Conservation (phyloP, 2,113 vertebrate species). For the Pollachius pollachius region DNA sequence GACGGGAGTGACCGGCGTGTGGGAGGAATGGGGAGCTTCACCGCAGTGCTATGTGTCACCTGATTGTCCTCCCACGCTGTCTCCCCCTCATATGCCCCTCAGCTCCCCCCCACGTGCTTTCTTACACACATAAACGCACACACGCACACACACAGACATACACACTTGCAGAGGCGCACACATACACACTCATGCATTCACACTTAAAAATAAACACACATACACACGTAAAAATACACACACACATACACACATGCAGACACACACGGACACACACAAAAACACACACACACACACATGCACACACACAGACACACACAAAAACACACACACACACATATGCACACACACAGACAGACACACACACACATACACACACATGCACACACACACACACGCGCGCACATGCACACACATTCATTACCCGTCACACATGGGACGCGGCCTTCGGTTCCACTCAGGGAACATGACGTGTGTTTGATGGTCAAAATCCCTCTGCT, state of each 20-base stretch:
- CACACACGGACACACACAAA: background rate
- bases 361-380: slow-evolving; percentile 7
- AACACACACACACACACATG: slow-evolving; percentile 10
- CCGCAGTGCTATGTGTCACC: no score
- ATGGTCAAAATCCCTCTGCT: slow-evolving; percentile 62
- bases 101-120: no score
- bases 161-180: no score
- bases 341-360: background rate
- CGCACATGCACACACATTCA: slow-evolving; percentile 30
- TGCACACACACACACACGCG: slow-evolving; percentile 15
- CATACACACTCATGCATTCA: no score
- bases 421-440: slow-evolving; percentile 49
- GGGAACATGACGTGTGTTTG: slow-evolving; percentile 64
- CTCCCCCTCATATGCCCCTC: no score
- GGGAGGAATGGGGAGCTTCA: no score
- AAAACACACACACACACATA: slow-evolving; percentile 5
- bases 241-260: no score
- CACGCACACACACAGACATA: no score
- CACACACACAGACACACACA: slow-evolving; percentile 22
- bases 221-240: background rate
- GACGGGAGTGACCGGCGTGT: no score
- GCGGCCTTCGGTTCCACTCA: slow-evolving; percentile 58
- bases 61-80: no score
- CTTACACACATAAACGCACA: no score
- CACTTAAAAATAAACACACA: no score